phyloP scores from a whole-genome alignment of 1,140 invertebrate genomes.

The Drosophila murphyi region DNA sequence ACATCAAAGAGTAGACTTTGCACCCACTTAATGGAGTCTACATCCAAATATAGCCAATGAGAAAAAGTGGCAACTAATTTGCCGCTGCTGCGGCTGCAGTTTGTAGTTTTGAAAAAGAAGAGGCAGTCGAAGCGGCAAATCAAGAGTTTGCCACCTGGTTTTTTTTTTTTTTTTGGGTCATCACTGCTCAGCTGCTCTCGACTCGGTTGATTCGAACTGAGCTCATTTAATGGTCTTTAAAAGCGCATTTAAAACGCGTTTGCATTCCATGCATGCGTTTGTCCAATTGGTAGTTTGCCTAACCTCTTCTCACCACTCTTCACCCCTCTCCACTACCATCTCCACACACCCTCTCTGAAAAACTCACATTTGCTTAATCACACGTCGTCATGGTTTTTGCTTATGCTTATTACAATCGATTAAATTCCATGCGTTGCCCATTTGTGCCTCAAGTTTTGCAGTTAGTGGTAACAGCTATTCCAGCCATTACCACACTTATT shows the following conservation, averaged over 20 bases:
- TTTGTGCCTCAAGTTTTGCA: background rate
- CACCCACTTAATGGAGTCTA: slow-evolving; percentile 2
- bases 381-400: slow-evolving; percentile 28
- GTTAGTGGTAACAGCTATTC: background rate
- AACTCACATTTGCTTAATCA: slow-evolving; percentile 16
- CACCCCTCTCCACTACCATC: background rate
- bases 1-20: slow-evolving; percentile 62
- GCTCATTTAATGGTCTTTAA: slow-evolving; percentile 56
- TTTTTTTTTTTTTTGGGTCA: slow-evolving; percentile 55
- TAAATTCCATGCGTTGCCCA: slow-evolving; percentile 37
- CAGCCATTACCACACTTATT: background rate
- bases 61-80: slow-evolving; percentile 52
- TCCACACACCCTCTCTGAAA: no score
- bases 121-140: slow-evolving; percentile 17
- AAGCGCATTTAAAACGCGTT: slow-evolving; percentile 77
- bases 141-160: slow-evolving; percentile 58
- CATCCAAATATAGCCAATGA: background rate
- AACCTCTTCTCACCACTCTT: background rate
- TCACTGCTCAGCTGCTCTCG: slow-evolving; percentile 37
- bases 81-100: slow-evolving; percentile 21
- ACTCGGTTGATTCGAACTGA: background rate
- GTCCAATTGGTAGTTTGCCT: slow-evolving; percentile 45
- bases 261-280: slow-evolving; percentile 38
- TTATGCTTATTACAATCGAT: slow-evolving; percentile 28
- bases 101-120: background rate